Evolutionary conservation across 2,797 vertebrate genomes (phyloP).

Genomic region (Buphagus erythrorhynchus): DNA sequence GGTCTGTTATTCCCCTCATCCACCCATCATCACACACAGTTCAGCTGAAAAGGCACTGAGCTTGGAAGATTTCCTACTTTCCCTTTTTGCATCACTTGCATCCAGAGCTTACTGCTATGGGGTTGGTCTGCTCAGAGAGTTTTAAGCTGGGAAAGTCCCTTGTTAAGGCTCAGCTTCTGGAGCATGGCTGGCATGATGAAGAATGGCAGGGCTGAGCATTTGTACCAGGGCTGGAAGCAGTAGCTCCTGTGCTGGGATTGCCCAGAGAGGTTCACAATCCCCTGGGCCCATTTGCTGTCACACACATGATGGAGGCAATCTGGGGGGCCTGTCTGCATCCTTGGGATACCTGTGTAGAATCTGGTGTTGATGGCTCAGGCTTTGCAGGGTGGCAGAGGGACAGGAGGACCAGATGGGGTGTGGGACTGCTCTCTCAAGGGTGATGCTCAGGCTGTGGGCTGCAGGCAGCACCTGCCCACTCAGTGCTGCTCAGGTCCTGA

Average conservation of each 20-base stretch:
- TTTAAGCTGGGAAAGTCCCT: neutral
- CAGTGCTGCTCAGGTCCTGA: neutral
- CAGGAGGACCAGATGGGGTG: neutral
- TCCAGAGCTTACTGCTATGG: neutral
- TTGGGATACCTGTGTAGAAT: neutral
- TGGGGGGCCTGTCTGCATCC: neutral
- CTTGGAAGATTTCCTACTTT: neutral
- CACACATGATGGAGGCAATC: neutral
- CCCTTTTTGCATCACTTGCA: neutral
- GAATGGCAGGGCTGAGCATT: neutral
- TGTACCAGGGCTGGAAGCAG: neutral
- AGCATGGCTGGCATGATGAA: neutral
- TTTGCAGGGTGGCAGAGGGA: neutral
- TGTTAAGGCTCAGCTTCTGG: neutral
- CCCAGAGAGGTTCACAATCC: neutral
- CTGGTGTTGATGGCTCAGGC: neutral
- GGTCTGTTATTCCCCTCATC: neutral
- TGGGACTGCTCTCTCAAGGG: neutral
- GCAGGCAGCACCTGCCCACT: neutral
- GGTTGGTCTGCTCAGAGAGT: neutral
- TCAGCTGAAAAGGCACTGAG: neutral
- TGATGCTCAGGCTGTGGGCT: fast-evolving
- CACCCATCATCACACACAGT: neutral
- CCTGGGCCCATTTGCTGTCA: fast-evolving
- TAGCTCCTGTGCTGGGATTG: fast-evolving